phyloP scores from a whole-genome alignment of 2,888 invertebrate species.

The Norana najaformis region DNA sequence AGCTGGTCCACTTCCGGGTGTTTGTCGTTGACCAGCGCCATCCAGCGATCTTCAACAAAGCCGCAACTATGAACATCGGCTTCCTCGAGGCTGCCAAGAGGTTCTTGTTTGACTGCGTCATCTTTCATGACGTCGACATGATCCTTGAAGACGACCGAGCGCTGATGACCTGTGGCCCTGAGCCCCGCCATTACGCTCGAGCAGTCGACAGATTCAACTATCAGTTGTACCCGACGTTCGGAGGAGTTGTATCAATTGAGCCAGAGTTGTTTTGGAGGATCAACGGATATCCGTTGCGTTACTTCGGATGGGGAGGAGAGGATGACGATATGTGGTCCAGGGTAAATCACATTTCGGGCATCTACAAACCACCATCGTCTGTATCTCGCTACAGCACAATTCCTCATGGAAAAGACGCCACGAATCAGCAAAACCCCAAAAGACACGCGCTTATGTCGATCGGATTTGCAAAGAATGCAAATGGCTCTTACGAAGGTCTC shows the following conservation, averaged over 20 bases:
- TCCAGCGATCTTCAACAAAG: background rate
- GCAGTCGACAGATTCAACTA: background rate
- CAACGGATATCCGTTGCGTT: background rate
- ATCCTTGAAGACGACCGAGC: background rate
- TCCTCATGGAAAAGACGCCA: background rate
- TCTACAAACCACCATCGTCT: background rate
- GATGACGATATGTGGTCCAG: constrained; percentile 2
- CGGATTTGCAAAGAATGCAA: background rate
- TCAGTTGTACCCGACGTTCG: background rate
- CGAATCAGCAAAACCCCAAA: background rate
- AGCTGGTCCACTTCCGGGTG: background rate
- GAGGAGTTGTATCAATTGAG: background rate
- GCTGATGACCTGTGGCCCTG: background rate
- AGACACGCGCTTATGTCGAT: background rate
- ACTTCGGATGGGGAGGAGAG: constrained; percentile 19
- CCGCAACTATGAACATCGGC: background rate
- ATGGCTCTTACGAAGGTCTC: background rate
- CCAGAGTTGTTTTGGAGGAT: background rate
- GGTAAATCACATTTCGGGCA: background rate
- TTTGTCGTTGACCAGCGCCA: background rate
- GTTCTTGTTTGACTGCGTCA: background rate
- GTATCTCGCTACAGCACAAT: background rate
- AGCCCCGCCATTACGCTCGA: background rate
- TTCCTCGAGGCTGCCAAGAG: constrained; percentile 7
- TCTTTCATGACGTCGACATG: constrained; percentile 5